Conservation (phyloP, 2,113 vertebrate genomes). For the Xiphias gladius region DNA sequence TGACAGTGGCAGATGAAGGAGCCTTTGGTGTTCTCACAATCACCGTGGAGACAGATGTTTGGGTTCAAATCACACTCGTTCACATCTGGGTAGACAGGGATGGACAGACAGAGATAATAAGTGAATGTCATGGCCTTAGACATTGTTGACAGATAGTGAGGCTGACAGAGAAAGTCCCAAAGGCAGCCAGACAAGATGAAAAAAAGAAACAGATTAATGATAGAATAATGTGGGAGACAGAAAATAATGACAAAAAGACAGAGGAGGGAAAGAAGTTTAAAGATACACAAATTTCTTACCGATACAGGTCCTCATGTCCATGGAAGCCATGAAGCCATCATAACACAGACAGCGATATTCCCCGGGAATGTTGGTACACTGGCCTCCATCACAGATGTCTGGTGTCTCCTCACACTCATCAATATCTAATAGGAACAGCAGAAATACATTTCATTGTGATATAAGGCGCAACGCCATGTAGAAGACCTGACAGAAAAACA, state of each 20-base stretch:
- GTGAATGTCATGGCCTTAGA: constrained; percentile 22
- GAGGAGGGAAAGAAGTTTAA: background rate
- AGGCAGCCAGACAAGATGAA: background rate
- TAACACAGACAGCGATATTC: constrained; percentile 94
- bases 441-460: background rate
- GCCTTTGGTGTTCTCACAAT: constrained; percentile 94
- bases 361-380: constrained; percentile 92
- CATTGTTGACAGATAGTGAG: constrained; percentile 35
- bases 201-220: constrained; percentile 13
- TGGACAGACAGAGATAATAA: constrained; percentile 35
- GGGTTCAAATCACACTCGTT: constrained; percentile 94
- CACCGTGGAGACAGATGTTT: constrained; percentile 93
- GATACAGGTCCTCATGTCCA: constrained; percentile 91
- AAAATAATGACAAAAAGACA: background rate
- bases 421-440: constrained; percentile 67
- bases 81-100: constrained; percentile 84
- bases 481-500: background rate
- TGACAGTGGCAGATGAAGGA: constrained; percentile 96
- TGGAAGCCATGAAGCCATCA: constrained; percentile 91
- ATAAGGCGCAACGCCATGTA: background rate
- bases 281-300: constrained; percentile 82
- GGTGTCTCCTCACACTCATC: constrained; percentile 89
- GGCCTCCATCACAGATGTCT: constrained; percentile 92
- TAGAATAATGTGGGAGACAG: background rate
- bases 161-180: constrained; percentile 32